phyloP scores from a whole-genome alignment of 2,113 vertebrate genomes.

The Caloenas nicobarica region DNA sequence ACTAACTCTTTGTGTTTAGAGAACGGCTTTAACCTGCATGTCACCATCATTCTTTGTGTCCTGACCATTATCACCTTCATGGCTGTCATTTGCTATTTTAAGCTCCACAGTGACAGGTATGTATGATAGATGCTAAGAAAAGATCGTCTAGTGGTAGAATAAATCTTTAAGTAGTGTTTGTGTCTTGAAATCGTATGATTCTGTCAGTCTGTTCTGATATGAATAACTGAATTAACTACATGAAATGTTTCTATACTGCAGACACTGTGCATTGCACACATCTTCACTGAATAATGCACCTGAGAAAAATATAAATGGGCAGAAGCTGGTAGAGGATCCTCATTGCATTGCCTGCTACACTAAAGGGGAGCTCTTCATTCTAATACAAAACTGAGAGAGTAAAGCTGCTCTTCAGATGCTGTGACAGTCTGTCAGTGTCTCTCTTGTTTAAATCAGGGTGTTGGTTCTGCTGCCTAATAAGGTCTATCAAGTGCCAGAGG shows the following conservation, averaged over 20 bases:
- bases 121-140: not conserved
- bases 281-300: not conserved
- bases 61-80: not conserved
- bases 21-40: accelerated
- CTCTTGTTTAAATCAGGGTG: not conserved
- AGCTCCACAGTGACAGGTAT: constrained; percentile 54
- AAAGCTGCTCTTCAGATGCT: not conserved
- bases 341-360: not conserved
- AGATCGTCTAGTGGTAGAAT: not conserved
- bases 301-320: not conserved
- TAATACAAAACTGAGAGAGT: not conserved
- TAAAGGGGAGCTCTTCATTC: not conserved
- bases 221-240: not conserved
- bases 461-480: not conserved
- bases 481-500: not conserved
- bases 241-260: not conserved
- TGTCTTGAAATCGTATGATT: not conserved
- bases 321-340: not conserved
- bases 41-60: not conserved
- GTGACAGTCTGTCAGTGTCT: not conserved
- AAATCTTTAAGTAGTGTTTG: not conserved
- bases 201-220: not conserved
- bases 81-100: constrained; percentile 17
- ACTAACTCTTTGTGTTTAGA: constrained; percentile 42
- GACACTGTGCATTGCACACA: not conserved